Conservation (phyloP, 2,797 vertebrate genomes). For the Rhadinocentrus ornatus region DNA sequence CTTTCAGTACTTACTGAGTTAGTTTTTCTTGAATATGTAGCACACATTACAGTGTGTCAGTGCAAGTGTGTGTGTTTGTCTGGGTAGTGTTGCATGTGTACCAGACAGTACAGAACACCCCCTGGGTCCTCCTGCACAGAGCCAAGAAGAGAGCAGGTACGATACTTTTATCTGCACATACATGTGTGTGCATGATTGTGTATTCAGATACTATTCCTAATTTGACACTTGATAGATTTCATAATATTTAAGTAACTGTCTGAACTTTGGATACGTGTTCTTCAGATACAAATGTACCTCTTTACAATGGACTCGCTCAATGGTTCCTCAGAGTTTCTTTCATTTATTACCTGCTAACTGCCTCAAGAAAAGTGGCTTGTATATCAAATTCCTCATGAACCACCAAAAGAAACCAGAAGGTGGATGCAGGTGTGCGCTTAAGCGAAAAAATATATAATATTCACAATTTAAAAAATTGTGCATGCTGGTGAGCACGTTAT, state of each 20-base stretch:
- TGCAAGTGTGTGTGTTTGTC: slow-evolving; percentile 31
- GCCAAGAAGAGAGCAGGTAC: slow-evolving; percentile 68
- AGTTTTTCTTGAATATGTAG: slow-evolving; percentile 48
- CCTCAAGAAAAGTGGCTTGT: slow-evolving; percentile 50
- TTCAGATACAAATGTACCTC: slow-evolving; percentile 41
- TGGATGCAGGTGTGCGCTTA: slow-evolving; percentile 31
- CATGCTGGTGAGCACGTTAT: slow-evolving; percentile 42
- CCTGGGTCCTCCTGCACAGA: slow-evolving; percentile 70
- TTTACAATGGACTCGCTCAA: slow-evolving; percentile 37
- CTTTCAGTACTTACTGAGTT: slow-evolving; percentile 42
- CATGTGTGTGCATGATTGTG: slow-evolving; percentile 4
- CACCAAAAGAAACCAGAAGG: slow-evolving; percentile 42
- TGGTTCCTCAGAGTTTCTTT: slow-evolving; percentile 39
- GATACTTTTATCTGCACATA: slow-evolving; percentile 68
- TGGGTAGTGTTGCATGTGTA: slow-evolving; percentile 51
- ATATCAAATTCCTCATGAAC: slow-evolving; percentile 55
- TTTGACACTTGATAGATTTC: slow-evolving; percentile 49
- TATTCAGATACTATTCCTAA: slow-evolving; percentile 26
- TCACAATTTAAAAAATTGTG: slow-evolving; percentile 20
- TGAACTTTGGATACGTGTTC: slow-evolving; percentile 46
- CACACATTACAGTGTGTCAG: slow-evolving; percentile 35
- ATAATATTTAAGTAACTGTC: slow-evolving; percentile 52
- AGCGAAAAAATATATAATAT: slow-evolving; percentile 15
- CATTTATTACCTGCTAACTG: slow-evolving; percentile 55
- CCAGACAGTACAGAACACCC: slow-evolving; percentile 59